These are phyloP conservation scores for Neuroscelio doddi DNA, from an alignment of 2,888 invertebrate genomes.

Conservation along the genomic window DNA sequence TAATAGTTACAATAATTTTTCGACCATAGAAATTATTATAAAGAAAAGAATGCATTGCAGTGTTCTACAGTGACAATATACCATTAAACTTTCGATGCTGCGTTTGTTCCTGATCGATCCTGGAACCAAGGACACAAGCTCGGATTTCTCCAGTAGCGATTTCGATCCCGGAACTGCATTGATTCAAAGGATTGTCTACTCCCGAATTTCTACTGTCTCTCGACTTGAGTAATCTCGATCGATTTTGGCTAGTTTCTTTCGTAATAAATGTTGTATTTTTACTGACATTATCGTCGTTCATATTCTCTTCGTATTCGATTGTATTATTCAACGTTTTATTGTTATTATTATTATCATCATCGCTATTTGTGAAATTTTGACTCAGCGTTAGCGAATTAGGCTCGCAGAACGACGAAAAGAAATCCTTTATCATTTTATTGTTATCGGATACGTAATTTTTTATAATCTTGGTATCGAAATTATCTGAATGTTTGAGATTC, in stretches of 20 bases:
- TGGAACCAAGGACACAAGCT: constrained; percentile 14
- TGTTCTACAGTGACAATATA: constrained; percentile 9
- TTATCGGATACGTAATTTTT: constrained; percentile 6
- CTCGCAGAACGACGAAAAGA: constrained; percentile 33
- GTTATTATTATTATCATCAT: background rate
- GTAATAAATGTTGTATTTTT: constrained; percentile 23
- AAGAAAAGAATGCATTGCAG: constrained; percentile 3
- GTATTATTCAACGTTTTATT: background rate
- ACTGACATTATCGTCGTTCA: background rate
- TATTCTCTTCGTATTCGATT: background rate
- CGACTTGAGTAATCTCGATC: constrained; percentile 11
- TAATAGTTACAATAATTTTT: no score
- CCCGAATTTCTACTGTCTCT: constrained; percentile 20
- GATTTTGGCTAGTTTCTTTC: constrained; percentile 12
- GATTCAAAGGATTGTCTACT: constrained; percentile 30
- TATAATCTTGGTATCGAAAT: constrained; percentile 1
- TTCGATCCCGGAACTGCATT: constrained; percentile 6
- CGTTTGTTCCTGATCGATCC: constrained; percentile 1
- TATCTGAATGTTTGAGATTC: constrained; percentile 38
- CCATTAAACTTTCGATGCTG: constrained; percentile 10
- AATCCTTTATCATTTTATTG: constrained; percentile 22
- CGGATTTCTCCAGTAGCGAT: constrained; percentile 2
- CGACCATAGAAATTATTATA: no score
- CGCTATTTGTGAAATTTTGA: background rate
- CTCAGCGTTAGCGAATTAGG: background rate